Conservation (phyloP, 2,888 invertebrate genomes). For the Latrodectus elegans region DNA sequence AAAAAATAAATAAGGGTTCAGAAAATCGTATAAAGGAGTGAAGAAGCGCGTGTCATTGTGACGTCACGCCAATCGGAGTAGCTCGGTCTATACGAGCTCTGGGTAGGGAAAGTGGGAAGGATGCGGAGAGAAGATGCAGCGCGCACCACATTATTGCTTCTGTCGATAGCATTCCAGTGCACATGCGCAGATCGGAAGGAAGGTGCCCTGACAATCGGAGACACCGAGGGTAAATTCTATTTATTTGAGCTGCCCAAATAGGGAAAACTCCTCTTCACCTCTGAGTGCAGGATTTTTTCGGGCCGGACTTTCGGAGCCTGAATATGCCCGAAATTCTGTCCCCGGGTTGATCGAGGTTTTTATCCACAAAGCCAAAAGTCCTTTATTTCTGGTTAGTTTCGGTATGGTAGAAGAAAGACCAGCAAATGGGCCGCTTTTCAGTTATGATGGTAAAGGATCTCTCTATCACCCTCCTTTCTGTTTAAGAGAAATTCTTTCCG, state of each 20-base stretch:
- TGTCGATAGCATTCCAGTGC: constrained; percentile 56
- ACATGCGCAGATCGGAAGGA: constrained; percentile 41
- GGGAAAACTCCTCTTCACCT: neutral
- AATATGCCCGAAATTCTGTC: constrained; percentile 5
- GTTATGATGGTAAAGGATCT: constrained; percentile 15
- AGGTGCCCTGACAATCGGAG: constrained; percentile 53
- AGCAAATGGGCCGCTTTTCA: neutral
- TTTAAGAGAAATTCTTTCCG: constrained; percentile 10
- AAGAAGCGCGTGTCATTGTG: neutral
- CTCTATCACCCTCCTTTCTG: constrained; percentile 52
- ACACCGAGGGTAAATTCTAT: neutral
- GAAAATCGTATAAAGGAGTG: too few relatives aligned
- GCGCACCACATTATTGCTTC: constrained; percentile 19
- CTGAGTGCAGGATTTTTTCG: neutral
- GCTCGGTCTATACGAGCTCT: constrained; percentile 12
- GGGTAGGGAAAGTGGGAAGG: constrained; percentile 14
- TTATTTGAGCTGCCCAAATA: neutral
- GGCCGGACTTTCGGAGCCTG: neutral
- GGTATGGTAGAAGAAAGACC: constrained; percentile 5
- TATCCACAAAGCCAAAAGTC: neutral
- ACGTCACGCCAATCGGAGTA: constrained; percentile 39
- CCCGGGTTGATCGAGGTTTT: neutral
- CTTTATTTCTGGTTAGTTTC: neutral
- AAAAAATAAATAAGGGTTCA: neutral
- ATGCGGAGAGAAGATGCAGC: constrained; percentile 60